Conservation (phyloP, 2,113 vertebrate species). For the Lycaon pictus region DNA sequence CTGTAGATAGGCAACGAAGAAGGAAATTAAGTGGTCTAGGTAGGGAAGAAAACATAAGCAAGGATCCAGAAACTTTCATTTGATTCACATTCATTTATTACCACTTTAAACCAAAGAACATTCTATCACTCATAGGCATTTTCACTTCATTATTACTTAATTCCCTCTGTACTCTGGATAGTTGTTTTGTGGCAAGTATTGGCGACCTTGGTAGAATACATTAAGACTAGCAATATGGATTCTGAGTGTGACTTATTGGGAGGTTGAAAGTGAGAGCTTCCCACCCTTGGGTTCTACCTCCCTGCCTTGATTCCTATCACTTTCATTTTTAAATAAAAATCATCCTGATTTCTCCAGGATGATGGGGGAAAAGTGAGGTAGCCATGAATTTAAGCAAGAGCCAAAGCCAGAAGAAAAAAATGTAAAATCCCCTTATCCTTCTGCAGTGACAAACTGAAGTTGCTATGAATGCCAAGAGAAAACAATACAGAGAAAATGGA, state of each 20-base stretch:
- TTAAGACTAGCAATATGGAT: not conserved
- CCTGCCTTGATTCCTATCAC: not conserved
- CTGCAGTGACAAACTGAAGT: conserved; percentile 68
- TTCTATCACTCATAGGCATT: not conserved
- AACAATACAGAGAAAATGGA: conserved; percentile 80
- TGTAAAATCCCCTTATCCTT: conserved; percentile 71
- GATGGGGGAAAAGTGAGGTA: conserved; percentile 23
- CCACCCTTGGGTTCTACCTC: not conserved
- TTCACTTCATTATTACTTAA: conserved; percentile 19
- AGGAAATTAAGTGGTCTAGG: not conserved
- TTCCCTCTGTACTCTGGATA: not conserved
- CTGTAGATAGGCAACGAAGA: not conserved
- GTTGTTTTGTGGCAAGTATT: conserved; percentile 32
- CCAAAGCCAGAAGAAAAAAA: conserved; percentile 48
- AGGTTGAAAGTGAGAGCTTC: not conserved
- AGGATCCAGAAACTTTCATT: not conserved
- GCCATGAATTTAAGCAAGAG: not conserved
- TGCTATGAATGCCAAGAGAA: conserved; percentile 78
- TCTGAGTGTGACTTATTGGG: not conserved
- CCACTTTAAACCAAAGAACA: conserved; percentile 18
- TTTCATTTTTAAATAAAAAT: not conserved
- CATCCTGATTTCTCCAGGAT: not conserved
- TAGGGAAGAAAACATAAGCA: not conserved
- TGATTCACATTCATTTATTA: not conserved
- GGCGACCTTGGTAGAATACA: conserved; percentile 17